Percentiles rank a stretch among this genome's conserved stretches.
Conservation (phyloP, 2,888 invertebrate genomes). For the Ochropleura leucogaster region DNA sequence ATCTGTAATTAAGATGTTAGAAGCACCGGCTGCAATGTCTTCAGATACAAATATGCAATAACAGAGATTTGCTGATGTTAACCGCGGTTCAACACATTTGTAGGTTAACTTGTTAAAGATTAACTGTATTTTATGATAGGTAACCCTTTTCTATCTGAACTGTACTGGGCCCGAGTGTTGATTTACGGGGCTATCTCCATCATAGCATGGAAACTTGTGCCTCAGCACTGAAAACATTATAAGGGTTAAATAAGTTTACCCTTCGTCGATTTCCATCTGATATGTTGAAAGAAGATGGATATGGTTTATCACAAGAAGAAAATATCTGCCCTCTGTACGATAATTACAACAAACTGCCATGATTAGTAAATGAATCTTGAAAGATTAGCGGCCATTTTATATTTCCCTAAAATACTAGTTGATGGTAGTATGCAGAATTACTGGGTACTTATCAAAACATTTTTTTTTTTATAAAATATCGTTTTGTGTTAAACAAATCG, state of each 20-base stretch:
- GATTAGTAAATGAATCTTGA: not conserved
- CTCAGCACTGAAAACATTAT: not conserved
- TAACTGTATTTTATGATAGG: conserved; percentile 18
- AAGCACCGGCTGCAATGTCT: conserved; percentile 46
- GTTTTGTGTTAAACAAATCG: not conserved
- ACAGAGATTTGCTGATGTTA: conserved; percentile 29
- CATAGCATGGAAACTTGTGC: not conserved
- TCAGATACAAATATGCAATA: conserved; percentile 49
- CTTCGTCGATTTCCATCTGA: not conserved
- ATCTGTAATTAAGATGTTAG: conserved; percentile 63
- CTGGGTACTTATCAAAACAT: not conserved
- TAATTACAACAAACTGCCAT: not conserved
- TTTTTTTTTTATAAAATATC: not conserved
- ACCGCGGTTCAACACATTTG: conserved; percentile 24
- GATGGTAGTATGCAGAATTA: not conserved
- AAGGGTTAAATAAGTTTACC: not conserved
- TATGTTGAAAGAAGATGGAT: not conserved
- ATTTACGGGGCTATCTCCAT: not conserved
- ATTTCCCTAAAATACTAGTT: not conserved
- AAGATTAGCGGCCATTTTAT: not conserved
- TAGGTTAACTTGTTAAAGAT: conserved; percentile 18
- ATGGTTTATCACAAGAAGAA: not conserved
- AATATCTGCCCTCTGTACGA: fast-evolving
- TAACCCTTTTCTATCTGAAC: not conserved
- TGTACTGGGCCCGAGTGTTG: not conserved